Evolutionary conservation across 2,888 invertebrate genomes (phyloP).

Genomic region (Campoletis raptor): DNA sequence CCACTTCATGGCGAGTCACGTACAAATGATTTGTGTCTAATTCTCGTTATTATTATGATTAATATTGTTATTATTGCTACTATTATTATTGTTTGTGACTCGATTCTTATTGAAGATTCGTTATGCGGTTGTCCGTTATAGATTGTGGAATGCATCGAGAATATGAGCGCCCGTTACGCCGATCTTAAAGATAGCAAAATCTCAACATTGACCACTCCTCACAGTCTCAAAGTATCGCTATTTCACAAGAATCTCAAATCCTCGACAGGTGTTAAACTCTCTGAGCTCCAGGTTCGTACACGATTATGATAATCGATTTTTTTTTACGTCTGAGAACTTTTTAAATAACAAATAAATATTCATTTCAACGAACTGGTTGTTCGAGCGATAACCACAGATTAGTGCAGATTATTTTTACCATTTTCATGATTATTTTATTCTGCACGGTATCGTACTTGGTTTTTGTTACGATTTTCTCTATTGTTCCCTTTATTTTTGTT

Average conservation of each 20-base stretch:
- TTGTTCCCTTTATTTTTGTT: background rate
- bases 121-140: slow-evolving; percentile 84
- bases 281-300: slow-evolving; percentile 93
- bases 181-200: slow-evolving; percentile 97
- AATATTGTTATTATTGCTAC: slow-evolving; percentile 71
- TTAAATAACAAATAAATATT: background rate
- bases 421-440: background rate
- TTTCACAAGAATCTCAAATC: slow-evolving; percentile 97
- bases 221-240: slow-evolving; percentile 97
- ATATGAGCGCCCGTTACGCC: slow-evolving; percentile 91
- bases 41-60: slow-evolving; percentile 61
- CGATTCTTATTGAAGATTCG: slow-evolving; percentile 28
- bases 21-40: slow-evolving; percentile 59
- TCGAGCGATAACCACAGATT: background rate
- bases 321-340: background rate
- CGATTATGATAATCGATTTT: background rate
- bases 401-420: background rate
- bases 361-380: background rate
- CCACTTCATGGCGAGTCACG: slow-evolving; percentile 81
- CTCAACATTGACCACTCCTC: slow-evolving; percentile 92
- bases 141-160: slow-evolving; percentile 87
- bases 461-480: background rate
- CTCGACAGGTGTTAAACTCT: slow-evolving; percentile 93
- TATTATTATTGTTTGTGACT: slow-evolving; percentile 40
- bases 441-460: background rate